Evolutionary conservation across 2,888 invertebrate species (phyloP), one percentile per base, ranked within the genome.

Genomic region (Drosophila nigricruria): DNA sequence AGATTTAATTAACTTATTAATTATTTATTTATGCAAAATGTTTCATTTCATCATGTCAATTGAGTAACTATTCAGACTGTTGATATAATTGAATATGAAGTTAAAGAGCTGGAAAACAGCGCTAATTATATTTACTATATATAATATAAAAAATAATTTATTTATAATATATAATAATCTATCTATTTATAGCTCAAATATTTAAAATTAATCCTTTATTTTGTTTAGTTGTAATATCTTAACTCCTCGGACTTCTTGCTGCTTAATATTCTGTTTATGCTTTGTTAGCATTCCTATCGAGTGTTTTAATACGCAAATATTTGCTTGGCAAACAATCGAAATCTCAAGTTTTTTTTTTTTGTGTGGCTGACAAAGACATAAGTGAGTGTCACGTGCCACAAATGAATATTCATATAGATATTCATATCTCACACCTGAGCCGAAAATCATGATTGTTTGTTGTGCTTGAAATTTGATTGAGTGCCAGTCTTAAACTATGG

Each of bases 381-480:
- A 45, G 14, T 36, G 47, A 16, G 30, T 30, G 20, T 49, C 9
- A 8, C 6, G 16, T 32, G 50, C 20, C 65, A n/a, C 53, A 47
- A 65, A 47, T 65, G 43, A 45, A 65, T 66, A 66, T 66, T 65
- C 65, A 66, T 50, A 66, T 36, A 30, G 23, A 52, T n/a, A 66
- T 57, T 32, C 36, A 36, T n/a, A 9, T 50, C 60, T 50, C 60
- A 53, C 58, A 68, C 50, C 68, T 59, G 59, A 20, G 38, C 47
- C 30, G 0, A 52, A 60, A 58, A 53, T 47, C 47, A 5, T 14
- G 38, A 34, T 61, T 79, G 73, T 81, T 65, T 66, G 70, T 59
- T 61, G 25, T 59, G 53, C 57, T 25, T 25, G 40, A 45, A 56
- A 43, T 54, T 54, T 73, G 68, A 81, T 84, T 69, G 69, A 81